Evolutionary conservation across 2,113 vertebrate species (phyloP).

Genomic region (Dipodomys ordii): DNA sequence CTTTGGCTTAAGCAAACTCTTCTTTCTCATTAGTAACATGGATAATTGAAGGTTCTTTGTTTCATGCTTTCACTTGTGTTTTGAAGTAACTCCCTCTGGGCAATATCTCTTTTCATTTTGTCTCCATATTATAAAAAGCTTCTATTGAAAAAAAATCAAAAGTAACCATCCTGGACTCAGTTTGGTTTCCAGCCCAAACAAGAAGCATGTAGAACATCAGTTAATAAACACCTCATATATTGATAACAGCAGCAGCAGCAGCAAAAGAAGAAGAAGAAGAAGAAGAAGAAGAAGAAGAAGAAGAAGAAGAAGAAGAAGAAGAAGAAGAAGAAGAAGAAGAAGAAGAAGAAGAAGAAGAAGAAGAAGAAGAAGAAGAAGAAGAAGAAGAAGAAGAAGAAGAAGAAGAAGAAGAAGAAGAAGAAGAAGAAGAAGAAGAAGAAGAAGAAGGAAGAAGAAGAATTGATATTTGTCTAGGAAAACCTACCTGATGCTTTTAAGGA

Average conservation of each 20-base stretch:
- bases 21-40: neutral
- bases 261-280: too few species aligned
- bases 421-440: too few species aligned
- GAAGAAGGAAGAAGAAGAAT: neutral
- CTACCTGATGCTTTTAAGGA: neutral
- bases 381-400: too few species aligned
- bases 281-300: too few species aligned
- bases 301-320: too few species aligned
- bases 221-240: neutral
- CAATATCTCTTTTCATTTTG: neutral
- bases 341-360: too few species aligned
- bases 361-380: too few species aligned
- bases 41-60: neutral
- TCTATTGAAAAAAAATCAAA: neutral
- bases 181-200: neutral
- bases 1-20: slow-evolving; percentile 32
- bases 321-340: too few species aligned
- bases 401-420: too few species aligned
- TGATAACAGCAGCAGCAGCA: neutral
- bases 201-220: neutral
- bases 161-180: neutral
- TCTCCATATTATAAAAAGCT: neutral
- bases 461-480: neutral
- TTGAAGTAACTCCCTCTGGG: slow-evolving; percentile 22
- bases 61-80: neutral